phyloP scores from a whole-genome alignment of 2,113 vertebrate genomes.

The Serinus canaria region DNA sequence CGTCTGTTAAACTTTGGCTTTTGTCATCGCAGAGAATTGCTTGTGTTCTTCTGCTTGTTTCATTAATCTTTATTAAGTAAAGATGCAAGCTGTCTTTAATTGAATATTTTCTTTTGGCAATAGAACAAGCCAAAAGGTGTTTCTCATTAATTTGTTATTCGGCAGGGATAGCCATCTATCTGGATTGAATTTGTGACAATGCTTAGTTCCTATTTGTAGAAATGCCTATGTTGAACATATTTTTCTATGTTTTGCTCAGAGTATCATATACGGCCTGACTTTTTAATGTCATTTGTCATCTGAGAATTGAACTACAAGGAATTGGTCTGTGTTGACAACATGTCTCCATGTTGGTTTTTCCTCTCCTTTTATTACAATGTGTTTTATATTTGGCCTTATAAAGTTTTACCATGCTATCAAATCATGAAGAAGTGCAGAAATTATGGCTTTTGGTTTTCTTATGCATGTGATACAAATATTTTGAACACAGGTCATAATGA shows the following conservation, averaged over 20 bases:
- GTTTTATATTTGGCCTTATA: constrained; percentile 62
- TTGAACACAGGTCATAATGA: background rate
- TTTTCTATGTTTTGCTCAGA: constrained; percentile 63
- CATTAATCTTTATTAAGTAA: constrained; percentile 73
- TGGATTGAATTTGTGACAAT: constrained; percentile 65
- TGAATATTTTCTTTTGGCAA: constrained; percentile 65
- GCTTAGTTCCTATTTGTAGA: constrained; percentile 55
- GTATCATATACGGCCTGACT: constrained; percentile 38
- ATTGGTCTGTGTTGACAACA: constrained; percentile 56
- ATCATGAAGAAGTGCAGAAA: constrained; percentile 48
- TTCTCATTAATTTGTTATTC: constrained; percentile 72
- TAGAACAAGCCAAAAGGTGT: constrained; percentile 62
- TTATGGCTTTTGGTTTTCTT: constrained; percentile 8
- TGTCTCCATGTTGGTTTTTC: constrained; percentile 58
- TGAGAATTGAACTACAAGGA: constrained; percentile 65
- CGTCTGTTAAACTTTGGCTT: constrained; percentile 18
- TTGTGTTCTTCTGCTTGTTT: constrained; percentile 63
- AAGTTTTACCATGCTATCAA: constrained; percentile 51
- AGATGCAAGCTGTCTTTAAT: constrained; percentile 61
- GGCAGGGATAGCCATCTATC: constrained; percentile 54
- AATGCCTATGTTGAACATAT: constrained; percentile 44
- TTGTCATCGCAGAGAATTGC: constrained; percentile 35
- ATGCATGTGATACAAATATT: constrained; percentile 16
- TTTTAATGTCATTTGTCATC: constrained; percentile 68
- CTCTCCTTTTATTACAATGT: constrained; percentile 39